phyloP scores from a whole-genome alignment of 2,113 vertebrate species.

The Isurus oxyrinchus region DNA sequence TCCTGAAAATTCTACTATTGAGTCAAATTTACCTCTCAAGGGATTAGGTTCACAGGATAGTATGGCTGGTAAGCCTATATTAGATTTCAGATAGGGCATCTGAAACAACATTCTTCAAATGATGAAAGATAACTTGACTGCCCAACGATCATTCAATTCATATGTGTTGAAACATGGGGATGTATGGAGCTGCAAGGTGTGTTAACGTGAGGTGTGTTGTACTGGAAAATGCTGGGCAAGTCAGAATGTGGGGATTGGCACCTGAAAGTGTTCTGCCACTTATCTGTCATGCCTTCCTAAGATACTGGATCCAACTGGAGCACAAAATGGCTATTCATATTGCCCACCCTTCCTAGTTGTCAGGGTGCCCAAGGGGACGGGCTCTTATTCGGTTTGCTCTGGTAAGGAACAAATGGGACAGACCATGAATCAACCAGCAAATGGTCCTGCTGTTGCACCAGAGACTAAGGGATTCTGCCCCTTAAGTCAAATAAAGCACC shows the following conservation, averaged over 20 bases:
- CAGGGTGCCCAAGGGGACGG: no score
- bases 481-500: neutral
- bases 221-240: neutral
- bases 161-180: neutral
- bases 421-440: no score
- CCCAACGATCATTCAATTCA: neutral
- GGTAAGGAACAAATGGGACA: no score
- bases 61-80: neutral
- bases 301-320: neutral
- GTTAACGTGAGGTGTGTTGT: neutral
- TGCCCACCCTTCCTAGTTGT: neutral
- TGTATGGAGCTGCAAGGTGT: neutral
- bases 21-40: neutral
- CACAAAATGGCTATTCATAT: neutral
- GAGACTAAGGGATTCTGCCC: no score
- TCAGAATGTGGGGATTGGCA: neutral
- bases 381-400: no score
- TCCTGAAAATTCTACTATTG: neutral
- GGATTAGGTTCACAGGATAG: neutral
- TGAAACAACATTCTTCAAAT: neutral
- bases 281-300: neutral
- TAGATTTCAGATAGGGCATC: neutral
- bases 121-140: neutral
- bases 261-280: neutral
- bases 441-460: no score